A percentile compares a stretch with the other conserved stretches of the same genome.
Conservation (phyloP, 2,888 invertebrate species). For the Serrognathus titanus region DNA sequence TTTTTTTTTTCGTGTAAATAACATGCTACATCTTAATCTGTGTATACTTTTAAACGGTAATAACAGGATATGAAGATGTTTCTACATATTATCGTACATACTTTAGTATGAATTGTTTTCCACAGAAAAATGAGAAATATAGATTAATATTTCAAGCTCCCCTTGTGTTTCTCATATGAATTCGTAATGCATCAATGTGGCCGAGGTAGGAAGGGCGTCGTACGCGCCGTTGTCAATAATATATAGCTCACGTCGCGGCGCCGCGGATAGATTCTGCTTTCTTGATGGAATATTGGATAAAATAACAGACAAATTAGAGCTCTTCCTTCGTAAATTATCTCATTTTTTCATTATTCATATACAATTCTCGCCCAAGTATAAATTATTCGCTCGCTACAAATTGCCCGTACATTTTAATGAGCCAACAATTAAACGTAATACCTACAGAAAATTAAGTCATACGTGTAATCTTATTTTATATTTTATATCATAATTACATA, state of each 20-base stretch:
- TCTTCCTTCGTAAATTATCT: constrained; percentile 29
- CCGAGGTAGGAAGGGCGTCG: constrained; percentile 33
- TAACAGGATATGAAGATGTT: neutral
- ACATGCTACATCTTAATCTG: neutral
- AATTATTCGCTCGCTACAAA: too few relatives aligned
- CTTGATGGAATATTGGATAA: constrained; percentile 32
- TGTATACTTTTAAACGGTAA: neutral
- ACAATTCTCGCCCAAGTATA: constrained; percentile 6
- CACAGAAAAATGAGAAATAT: constrained; percentile 47
- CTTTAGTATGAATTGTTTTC: constrained; percentile 40
- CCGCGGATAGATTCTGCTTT: constrained; percentile 31
- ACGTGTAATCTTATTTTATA: too few relatives aligned
- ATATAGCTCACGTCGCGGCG: constrained; percentile 43
- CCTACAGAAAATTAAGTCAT: too few relatives aligned
- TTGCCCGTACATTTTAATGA: too few relatives aligned
- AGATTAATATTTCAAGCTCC: constrained; percentile 51
- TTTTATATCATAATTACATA: too few relatives aligned
- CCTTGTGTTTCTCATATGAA: constrained; percentile 50
- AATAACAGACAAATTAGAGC: constrained; percentile 26
- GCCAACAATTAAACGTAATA: too few relatives aligned
- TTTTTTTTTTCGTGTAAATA: neutral
- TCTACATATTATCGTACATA: constrained; percentile 11
- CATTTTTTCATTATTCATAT: constrained; percentile 21
- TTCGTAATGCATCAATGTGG: constrained; percentile 41
- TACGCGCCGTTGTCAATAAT: constrained; percentile 54